Evolutionary conservation across 1,140 invertebrate genomes (phyloP).

Genomic region (Nasonia giraulti): DNA sequence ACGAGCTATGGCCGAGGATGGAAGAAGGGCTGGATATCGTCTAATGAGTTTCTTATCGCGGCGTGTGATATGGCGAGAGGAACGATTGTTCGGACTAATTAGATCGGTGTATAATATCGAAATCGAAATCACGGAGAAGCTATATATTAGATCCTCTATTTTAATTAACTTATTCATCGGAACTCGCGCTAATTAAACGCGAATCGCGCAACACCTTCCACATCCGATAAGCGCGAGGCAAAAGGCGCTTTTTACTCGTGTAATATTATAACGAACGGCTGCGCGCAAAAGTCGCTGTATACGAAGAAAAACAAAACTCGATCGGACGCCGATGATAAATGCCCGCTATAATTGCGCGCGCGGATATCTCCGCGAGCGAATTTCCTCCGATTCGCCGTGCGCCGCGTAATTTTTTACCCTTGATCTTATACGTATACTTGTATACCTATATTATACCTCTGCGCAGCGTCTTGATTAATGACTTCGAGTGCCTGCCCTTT

Average conservation of each 20-base stretch:
- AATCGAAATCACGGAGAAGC: no score
- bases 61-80: background rate
- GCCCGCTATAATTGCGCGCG: background rate
- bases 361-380: background rate
- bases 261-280: background rate
- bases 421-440: background rate
- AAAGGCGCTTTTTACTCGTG: background rate
- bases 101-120: no score
- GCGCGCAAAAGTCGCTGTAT: background rate
- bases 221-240: background rate
- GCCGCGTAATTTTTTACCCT: background rate
- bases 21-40: slow-evolving; percentile 41
- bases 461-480: background rate
- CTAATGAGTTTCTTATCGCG: background rate
- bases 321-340: slow-evolving; percentile 8
- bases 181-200: slow-evolving; percentile 69
- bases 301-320: background rate
- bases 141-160: background rate
- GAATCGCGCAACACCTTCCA: slow-evolving; percentile 69
- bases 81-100: background rate
- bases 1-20: no score
- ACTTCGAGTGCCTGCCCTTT: background rate
- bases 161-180: slow-evolving; percentile 73
- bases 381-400: background rate
- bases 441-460: no score